Percentiles rank a stretch among this genome's conserved stretches.
These are phyloP conservation scores for Lophotriccus pileatus DNA, from an alignment of 2,797 vertebrate species.

Conservation along the genomic window DNA sequence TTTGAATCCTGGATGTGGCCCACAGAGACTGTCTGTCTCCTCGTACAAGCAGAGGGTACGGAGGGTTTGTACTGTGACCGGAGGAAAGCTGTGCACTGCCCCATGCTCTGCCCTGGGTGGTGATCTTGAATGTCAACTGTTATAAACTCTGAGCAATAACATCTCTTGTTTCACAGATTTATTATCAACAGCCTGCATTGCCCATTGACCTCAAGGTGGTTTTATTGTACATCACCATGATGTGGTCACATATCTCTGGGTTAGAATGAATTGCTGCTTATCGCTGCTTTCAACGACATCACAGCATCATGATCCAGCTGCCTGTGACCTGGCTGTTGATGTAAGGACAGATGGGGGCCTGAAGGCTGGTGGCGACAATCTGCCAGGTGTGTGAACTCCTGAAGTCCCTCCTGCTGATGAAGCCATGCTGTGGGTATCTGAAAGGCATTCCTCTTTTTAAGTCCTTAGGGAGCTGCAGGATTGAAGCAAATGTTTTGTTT, in stretches of 20 bases:
- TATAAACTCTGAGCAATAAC: slow-evolving; percentile 48
- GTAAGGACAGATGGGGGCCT: neutral
- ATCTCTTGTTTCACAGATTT: slow-evolving; percentile 48
- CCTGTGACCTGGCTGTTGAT: neutral
- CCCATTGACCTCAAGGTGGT: slow-evolving; percentile 59
- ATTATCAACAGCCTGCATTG: slow-evolving; percentile 32
- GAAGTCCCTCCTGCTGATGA: neutral
- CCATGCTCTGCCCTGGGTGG: slow-evolving; percentile 26
- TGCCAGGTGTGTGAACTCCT: neutral
- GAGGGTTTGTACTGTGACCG: neutral
- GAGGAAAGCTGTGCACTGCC: neutral
- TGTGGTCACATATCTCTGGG: slow-evolving; percentile 48
- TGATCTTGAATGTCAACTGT: slow-evolving; percentile 40
- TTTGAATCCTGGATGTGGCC: neutral
- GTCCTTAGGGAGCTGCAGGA: neutral
- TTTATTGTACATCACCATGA: slow-evolving; percentile 45
- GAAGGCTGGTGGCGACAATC: neutral
- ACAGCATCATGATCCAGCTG: neutral
- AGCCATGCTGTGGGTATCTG: neutral
- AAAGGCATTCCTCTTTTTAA: neutral
- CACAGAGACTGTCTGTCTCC: neutral
- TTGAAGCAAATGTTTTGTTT: neutral
- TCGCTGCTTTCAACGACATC: neutral
- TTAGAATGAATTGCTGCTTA: slow-evolving; percentile 46
- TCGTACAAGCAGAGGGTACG: neutral